Percentiles rank a stretch among this genome's conserved stretches.
phyloP scores from a whole-genome alignment of 2,113 vertebrate genomes.

The Mormyrus iriodes region DNA sequence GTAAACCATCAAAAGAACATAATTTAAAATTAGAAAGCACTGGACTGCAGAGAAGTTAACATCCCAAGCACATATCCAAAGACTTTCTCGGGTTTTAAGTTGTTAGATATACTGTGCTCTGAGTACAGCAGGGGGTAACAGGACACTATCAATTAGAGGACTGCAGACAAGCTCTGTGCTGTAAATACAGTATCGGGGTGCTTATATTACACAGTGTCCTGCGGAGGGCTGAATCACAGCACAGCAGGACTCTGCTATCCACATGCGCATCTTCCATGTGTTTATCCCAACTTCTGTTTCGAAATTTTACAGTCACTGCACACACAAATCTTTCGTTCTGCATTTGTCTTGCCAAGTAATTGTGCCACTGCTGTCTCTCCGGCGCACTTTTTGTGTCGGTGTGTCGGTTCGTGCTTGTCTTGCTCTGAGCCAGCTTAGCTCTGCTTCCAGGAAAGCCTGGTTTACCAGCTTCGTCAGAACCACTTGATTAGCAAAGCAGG shows the following conservation, averaged over 20 bases:
- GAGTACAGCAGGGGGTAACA: neutral
- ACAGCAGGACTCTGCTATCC: neutral
- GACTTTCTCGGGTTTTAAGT: neutral
- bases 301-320: neutral
- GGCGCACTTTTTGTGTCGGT: neutral
- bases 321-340: neutral
- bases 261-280: neutral
- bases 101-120: neutral
- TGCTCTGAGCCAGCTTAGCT: neutral
- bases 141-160: neutral
- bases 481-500: neutral
- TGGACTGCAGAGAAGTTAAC: neutral
- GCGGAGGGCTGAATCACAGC: neutral
- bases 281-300: neutral
- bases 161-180: neutral
- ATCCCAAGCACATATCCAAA: neutral
- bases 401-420: neutral
- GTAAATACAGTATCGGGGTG: neutral
- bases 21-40: too few relatives aligned
- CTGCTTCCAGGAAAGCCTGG: neutral
- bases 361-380: neutral
- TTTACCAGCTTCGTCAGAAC: neutral
- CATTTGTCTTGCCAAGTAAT: neutral
- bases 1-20: neutral
- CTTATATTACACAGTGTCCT: neutral